Percentiles rank a stretch among this genome's conserved stretches.
Conservation (phyloP, 2,797 vertebrate genomes). For the Knipowitschia caucasica region DNA sequence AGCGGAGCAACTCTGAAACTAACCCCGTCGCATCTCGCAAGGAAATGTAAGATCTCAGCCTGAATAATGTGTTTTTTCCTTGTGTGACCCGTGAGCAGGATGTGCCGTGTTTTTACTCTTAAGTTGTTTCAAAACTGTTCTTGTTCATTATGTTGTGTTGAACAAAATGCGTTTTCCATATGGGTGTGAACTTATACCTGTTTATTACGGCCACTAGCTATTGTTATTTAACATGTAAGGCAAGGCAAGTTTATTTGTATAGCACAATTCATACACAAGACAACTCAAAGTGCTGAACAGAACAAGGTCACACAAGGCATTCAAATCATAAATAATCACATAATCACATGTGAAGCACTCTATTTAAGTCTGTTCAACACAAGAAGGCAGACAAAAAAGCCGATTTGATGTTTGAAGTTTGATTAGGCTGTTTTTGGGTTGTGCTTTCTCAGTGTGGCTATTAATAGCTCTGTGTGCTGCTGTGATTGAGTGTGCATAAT, state of each 20-base stretch:
- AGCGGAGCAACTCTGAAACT: constrained; percentile 80
- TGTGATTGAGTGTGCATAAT: constrained; percentile 7
- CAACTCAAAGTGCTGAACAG: too few species aligned
- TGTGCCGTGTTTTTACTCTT: background rate
- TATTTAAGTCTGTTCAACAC: background rate
- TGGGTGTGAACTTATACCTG: background rate
- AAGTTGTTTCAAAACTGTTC: background rate
- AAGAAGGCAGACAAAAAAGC: background rate
- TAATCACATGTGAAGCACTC: too few species aligned
- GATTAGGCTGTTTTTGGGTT: constrained; percentile 19
- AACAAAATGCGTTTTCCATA: background rate
- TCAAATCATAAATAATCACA: too few species aligned
- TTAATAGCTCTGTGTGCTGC: constrained; percentile 41
- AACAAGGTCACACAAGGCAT: too few species aligned
- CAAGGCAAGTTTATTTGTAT: too few species aligned
- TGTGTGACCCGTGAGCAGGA: background rate
- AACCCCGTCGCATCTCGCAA: constrained; percentile 81
- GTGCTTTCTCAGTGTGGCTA: constrained; percentile 29
- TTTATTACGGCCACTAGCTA: too few species aligned
- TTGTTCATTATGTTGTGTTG: background rate
- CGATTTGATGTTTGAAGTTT: constrained; percentile 8
- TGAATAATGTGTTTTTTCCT: constrained; percentile 24
- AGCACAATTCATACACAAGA: too few species aligned
- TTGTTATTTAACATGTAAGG: too few species aligned
- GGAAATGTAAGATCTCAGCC: constrained; percentile 84